Evolutionary conservation across 2,888 invertebrate genomes (phyloP).

Genomic region (Pristionchus maxplancki): DNA sequence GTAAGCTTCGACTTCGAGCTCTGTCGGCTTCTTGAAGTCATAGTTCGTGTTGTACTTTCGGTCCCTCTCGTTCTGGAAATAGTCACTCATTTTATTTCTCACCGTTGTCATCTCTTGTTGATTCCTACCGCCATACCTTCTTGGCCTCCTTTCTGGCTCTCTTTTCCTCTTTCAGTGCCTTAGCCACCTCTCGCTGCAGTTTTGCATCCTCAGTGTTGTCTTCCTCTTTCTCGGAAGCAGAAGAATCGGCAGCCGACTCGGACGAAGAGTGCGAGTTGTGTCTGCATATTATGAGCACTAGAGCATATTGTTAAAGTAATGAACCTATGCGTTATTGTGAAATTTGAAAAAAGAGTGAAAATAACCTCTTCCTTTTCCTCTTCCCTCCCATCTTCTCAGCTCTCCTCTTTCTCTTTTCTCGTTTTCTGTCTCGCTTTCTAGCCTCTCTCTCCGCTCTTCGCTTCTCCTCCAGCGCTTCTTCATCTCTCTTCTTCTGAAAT

Average conservation of each 20-base stretch:
- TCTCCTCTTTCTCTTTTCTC: slow-evolving; percentile 69
- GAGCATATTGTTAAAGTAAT: too few relatives aligned
- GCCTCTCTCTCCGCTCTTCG: slow-evolving; percentile 59
- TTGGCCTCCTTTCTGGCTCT: slow-evolving; percentile 74
- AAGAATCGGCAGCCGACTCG: slow-evolving; percentile 54
- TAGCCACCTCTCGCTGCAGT: slow-evolving; percentile 57
- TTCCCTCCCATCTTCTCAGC: slow-evolving; percentile 70
- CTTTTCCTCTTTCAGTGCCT: slow-evolving; percentile 65
- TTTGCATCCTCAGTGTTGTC: slow-evolving; percentile 58
- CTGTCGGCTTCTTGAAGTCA: slow-evolving; percentile 86
- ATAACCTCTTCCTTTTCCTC: slow-evolving; percentile 52
- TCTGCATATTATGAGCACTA: slow-evolving; percentile 5
- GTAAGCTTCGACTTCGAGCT: slow-evolving; percentile 94
- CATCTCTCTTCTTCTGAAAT: slow-evolving; percentile 55
- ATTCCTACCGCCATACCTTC: slow-evolving; percentile 54
- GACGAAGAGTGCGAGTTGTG: slow-evolving; percentile 48
- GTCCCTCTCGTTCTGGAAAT: slow-evolving; percentile 85
- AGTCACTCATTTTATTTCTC: not conserved
- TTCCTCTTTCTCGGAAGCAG: slow-evolving; percentile 54
- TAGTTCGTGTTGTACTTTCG: slow-evolving; percentile 90
- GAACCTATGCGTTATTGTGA: too few relatives aligned
- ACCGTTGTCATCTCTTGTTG: not conserved
- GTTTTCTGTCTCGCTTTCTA: slow-evolving; percentile 68
- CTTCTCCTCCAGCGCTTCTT: slow-evolving; percentile 55
- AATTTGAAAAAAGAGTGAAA: not conserved